Percentiles rank a stretch among this genome's conserved stretches.
Conservation (phyloP, 2,888 invertebrate species). For the Linyphia triangularis region DNA sequence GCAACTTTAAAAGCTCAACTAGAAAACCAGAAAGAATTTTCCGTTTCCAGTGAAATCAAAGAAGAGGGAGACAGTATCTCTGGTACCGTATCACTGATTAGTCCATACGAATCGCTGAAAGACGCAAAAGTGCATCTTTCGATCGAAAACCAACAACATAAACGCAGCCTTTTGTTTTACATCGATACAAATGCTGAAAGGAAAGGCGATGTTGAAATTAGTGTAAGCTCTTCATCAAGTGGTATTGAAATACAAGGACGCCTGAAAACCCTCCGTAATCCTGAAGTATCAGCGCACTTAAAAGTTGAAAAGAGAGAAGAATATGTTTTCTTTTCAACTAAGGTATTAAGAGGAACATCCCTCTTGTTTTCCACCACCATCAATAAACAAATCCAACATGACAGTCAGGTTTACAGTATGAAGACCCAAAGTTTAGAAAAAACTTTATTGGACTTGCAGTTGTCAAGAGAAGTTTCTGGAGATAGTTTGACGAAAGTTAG, state of each 20-base stretch:
- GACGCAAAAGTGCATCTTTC: constrained; percentile 25
- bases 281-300: constrained; percentile 47
- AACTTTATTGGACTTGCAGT: constrained; percentile 34
- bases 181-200: constrained; percentile 40
- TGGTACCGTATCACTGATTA: background rate
- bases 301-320: constrained; percentile 21
- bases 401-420: background rate
- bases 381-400: background rate
- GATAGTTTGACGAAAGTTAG: background rate
- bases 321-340: constrained; percentile 8
- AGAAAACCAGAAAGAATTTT: background rate
- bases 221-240: background rate
- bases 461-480: constrained; percentile 27
- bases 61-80: background rate
- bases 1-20: constrained; percentile 15
- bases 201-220: constrained; percentile 49
- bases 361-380: constrained; percentile 30
- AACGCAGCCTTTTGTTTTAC: constrained; percentile 13
- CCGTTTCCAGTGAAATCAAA: background rate
- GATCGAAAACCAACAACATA: background rate
- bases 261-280: constrained; percentile 23
- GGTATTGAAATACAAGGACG: constrained; percentile 29
- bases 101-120: constrained; percentile 20
- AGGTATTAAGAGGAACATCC: constrained; percentile 21
- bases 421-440: constrained; percentile 52